These are phyloP conservation scores for Zaprionus camerounensis DNA, from an alignment of 1,140 invertebrate genomes.

Conservation along the genomic window DNA sequence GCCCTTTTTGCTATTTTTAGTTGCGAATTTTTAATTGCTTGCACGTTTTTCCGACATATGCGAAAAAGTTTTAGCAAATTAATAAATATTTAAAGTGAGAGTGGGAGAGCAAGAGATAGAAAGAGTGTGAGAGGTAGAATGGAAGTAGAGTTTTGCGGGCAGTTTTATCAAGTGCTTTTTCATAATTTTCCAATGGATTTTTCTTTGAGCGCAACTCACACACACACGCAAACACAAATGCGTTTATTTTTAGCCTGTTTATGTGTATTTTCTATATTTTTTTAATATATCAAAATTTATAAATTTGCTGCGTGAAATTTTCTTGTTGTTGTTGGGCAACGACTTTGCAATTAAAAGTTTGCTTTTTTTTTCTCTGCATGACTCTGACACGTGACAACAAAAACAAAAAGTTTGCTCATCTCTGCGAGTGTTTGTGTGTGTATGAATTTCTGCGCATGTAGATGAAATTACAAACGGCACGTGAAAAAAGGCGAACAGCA, in stretches of 20 bases:
- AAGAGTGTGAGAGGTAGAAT: too few species aligned
- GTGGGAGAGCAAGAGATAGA: constrained; percentile 4
- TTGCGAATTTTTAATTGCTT: constrained; percentile 21
- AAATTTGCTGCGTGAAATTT: constrained; percentile 28
- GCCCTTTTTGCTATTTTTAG: background rate
- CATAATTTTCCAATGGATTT: constrained; percentile 24
- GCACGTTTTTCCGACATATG: constrained; percentile 27
- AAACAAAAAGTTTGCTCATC: constrained; percentile 17
- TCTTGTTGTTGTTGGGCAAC: constrained; percentile 9
- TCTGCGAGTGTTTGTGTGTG: constrained; percentile 10
- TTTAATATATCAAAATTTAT: constrained; percentile 19
- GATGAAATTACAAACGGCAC: constrained; percentile 48
- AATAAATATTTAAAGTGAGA: constrained; percentile 44
- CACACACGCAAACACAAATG: background rate
- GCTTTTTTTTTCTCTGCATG: constrained; percentile 33
- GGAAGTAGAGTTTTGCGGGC: background rate
- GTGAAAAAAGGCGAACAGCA: constrained; percentile 21
- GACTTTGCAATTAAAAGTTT: constrained; percentile 63
- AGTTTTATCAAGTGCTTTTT: constrained; percentile 33
- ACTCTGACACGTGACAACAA: constrained; percentile 50
- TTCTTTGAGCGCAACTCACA: constrained; percentile 4
- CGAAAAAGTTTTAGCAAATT: constrained; percentile 45
- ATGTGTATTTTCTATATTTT: constrained; percentile 9
- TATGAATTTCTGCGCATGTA: constrained; percentile 22
- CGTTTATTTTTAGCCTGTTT: constrained; percentile 1